These are phyloP conservation scores for Bathynomus jamesi DNA, from an alignment of 1,140 invertebrate genomes.

Conservation along the genomic window DNA sequence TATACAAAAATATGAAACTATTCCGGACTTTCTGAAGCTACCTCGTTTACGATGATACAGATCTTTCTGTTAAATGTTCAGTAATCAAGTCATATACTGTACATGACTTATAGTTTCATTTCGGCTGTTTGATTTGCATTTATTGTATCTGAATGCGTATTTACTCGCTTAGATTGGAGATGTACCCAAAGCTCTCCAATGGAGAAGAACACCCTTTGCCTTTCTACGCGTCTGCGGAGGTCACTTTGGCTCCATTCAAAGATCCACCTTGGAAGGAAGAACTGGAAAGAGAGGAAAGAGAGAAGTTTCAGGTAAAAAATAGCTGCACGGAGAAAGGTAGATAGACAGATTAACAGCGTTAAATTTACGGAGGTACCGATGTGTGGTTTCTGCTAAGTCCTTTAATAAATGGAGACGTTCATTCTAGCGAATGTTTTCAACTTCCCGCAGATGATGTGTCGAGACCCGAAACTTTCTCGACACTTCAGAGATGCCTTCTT, in stretches of 20 bases:
- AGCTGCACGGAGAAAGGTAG: too few species aligned
- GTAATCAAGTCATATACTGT: too few species aligned
- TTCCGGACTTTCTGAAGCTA: too few species aligned
- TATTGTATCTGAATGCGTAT: neutral
- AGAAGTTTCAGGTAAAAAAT: neutral
- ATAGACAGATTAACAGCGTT: too few species aligned
- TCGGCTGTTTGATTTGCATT: too few species aligned
- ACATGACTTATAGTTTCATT: too few species aligned
- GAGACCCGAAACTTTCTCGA: neutral
- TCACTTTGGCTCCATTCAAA: neutral
- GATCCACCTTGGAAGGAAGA: neutral
- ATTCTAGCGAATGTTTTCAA: neutral
- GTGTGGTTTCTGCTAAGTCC: too few species aligned
- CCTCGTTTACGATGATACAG: too few species aligned
- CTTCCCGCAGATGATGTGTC: neutral
- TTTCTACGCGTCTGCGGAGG: neutral
- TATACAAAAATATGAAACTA: too few species aligned
- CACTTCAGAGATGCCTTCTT: neutral
- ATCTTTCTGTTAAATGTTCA: too few species aligned
- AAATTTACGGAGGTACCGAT: too few species aligned
- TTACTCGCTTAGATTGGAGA: neutral
- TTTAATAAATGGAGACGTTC: neutral
- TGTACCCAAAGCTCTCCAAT: neutral
- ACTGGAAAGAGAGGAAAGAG: neutral
- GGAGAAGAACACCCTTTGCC: neutral